These are phyloP conservation scores for Eumerus sabulonum DNA, from an alignment of 2,888 invertebrate genomes.

Conservation along the genomic window DNA sequence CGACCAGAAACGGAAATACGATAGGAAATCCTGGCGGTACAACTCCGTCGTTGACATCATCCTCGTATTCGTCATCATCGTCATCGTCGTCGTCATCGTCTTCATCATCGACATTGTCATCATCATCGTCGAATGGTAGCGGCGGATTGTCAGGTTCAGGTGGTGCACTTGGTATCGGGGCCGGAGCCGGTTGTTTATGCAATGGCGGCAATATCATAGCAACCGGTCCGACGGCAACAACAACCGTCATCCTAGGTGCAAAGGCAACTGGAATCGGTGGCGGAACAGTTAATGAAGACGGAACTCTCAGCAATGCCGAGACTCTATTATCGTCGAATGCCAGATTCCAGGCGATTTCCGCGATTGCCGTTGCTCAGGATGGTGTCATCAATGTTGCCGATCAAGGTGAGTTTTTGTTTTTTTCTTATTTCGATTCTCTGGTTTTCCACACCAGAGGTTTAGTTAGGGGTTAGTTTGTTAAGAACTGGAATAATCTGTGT, in stretches of 20 bases:
- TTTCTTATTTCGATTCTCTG: too few relatives aligned
- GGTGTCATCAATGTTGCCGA: conserved; percentile 98
- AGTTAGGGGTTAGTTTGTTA: too few relatives aligned
- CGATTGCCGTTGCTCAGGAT: conserved; percentile 95
- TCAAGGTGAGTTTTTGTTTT: conserved; percentile 83
- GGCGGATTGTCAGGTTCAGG: conserved; percentile 71
- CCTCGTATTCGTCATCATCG: conserved; percentile 24
- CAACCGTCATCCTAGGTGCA: conserved; percentile 76
- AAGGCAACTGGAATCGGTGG: conserved; percentile 74
- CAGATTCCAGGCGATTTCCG: conserved; percentile 91
- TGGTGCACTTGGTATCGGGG: conserved; percentile 62
- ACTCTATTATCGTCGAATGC: conserved; percentile 94
- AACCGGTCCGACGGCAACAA: conserved; percentile 78
- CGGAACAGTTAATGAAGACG: conserved; percentile 76
- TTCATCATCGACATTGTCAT: too few relatives aligned
- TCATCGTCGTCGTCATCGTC: conserved; percentile 35
- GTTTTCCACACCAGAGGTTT: too few relatives aligned
- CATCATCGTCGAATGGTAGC: conserved; percentile 60
- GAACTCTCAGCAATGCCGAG: conserved; percentile 85
- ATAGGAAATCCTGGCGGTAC: conserved; percentile 72
- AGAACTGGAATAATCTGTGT: too few relatives aligned
- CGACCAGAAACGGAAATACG: conserved; percentile 72
- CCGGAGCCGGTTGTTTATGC: conserved; percentile 74
- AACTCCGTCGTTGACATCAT: conserved; percentile 70
- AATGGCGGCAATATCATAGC: conserved; percentile 77